These are phyloP conservation scores for Corythucha ciliata DNA, from an alignment of 2,888 invertebrate genomes.

Conservation along the genomic window DNA sequence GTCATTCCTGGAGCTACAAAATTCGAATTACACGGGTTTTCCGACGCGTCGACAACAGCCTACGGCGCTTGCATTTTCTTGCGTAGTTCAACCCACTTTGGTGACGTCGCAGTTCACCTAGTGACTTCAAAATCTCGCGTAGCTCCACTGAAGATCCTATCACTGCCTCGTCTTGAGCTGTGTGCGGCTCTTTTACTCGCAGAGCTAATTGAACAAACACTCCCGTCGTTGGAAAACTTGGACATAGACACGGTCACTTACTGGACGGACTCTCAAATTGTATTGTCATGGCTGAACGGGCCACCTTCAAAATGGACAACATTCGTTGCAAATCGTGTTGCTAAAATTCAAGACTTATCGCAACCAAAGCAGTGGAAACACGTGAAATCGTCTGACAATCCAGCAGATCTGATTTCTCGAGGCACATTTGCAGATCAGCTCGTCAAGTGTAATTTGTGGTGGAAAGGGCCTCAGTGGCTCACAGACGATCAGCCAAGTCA, in stretches of 20 bases:
- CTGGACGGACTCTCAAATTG: conserved; percentile 8
- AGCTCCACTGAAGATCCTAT: conserved; percentile 6
- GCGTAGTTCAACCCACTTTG: background rate
- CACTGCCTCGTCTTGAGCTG: conserved; percentile 1
- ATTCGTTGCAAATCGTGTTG: conserved; percentile 1
- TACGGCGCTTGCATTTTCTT: conserved; percentile 18
- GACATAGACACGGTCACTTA: background rate
- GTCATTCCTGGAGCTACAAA: background rate
- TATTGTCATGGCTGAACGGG: conserved; percentile 4
- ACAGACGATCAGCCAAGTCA: background rate
- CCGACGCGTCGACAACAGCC: conserved; percentile 16
- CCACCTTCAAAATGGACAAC: background rate
- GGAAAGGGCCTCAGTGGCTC: conserved; percentile 3
- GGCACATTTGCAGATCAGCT: conserved; percentile 8
- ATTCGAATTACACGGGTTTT: conserved; percentile 14
- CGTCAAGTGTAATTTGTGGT: background rate
- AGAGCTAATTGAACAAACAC: background rate
- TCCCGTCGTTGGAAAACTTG: too few species aligned
- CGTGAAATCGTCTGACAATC: background rate
- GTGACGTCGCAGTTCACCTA: background rate
- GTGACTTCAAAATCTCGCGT: conserved; percentile 6
- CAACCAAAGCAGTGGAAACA: background rate
- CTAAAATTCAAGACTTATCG: conserved; percentile 4
- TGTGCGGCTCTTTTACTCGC: background rate
- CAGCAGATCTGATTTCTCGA: conserved; percentile 5